These are phyloP conservation scores for Thalassaphorura encarpata DNA, from an alignment of 1,140 invertebrate species.

Conservation along the genomic window DNA sequence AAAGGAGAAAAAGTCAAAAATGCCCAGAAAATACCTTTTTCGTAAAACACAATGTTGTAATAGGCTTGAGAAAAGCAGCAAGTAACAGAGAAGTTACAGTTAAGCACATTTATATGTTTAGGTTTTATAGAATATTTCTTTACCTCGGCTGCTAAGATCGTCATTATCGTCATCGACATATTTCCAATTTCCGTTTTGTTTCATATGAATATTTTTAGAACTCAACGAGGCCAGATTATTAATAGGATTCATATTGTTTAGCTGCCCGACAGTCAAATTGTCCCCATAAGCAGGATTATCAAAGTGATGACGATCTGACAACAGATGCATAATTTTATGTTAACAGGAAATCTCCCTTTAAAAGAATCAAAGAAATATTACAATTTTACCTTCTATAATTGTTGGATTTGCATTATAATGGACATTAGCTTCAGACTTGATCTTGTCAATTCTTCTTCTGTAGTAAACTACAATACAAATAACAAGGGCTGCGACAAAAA, in stretches of 20 bases:
- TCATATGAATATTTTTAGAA: slow-evolving; percentile 23
- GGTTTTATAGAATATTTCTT: not conserved
- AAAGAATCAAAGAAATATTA: too few relatives aligned
- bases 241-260: slow-evolving; percentile 19
- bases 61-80: not conserved
- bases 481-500: slow-evolving; percentile 57
- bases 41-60: not conserved
- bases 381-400: slow-evolving; percentile 50
- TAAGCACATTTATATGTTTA: not conserved
- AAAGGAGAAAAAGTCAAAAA: not conserved
- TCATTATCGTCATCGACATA: not conserved
- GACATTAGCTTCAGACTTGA: slow-evolving; percentile 76
- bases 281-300: slow-evolving; percentile 85
- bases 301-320: slow-evolving; percentile 72
- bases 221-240: slow-evolving; percentile 26
- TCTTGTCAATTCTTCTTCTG: slow-evolving; percentile 57
- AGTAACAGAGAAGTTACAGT: not conserved
- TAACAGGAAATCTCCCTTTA: too few relatives aligned
- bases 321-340: slow-evolving; percentile 9
- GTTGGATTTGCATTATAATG: slow-evolving; percentile 76
- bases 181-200: slow-evolving; percentile 1
- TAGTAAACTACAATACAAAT: slow-evolving; percentile 62
- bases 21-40: not conserved
- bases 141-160: not conserved
- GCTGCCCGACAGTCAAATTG: slow-evolving; percentile 39